Evolutionary conservation across 2,888 invertebrate genomes (phyloP), one percentile per base, ranked within the genome.

Genomic region (Lasioglossum pauxillum): DNA sequence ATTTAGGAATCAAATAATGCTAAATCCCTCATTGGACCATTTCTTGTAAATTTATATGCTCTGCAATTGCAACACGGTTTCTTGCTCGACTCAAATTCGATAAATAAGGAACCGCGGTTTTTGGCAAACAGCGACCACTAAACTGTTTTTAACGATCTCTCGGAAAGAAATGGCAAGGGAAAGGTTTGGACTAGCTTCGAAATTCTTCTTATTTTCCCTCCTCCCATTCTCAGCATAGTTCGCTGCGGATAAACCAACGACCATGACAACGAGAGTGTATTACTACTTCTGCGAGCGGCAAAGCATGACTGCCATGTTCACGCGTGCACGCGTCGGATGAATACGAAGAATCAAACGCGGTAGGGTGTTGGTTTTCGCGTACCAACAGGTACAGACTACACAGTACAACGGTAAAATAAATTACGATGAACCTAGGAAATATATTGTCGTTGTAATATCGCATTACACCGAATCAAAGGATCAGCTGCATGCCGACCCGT

Each of bases 131-230:
- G n/a, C 8, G 12, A 5, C n/a, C n/a, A 8, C 57, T 57, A 57
- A 57, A 57, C 57, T 57, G 57, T 57, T n/a, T n/a, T n/a, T 57
- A 57, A 57, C 57, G 57, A 57, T 57, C 57, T 57, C 57, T 4
- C 12, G 57, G 57, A 57, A 27, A n/a, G n/a, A 57, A 27, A 57
- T 27, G n/a, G 8, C 57, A 2, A 5, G 3, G n/a, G n/a, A 23
- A 23, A 53, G 23, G 53, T 2, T 23, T 12, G 57, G 12, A 57
- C n/a, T 57, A 12, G n/a, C 57, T 57, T 57, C n/a, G 57, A 10
- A 57, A 57, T 57, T 57, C 4, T 57, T 57, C 57, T n/a, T n/a
- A n/a, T n/a, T 57, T 57, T 57, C n/a, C 4, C 12, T 27, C 8
- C 12, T n/a, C 12, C 12, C 57, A 57, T 57, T 57, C n/a, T n/a